phyloP scores from a whole-genome alignment of 2,113 vertebrate species.

The Pseudopipra pipra region DNA sequence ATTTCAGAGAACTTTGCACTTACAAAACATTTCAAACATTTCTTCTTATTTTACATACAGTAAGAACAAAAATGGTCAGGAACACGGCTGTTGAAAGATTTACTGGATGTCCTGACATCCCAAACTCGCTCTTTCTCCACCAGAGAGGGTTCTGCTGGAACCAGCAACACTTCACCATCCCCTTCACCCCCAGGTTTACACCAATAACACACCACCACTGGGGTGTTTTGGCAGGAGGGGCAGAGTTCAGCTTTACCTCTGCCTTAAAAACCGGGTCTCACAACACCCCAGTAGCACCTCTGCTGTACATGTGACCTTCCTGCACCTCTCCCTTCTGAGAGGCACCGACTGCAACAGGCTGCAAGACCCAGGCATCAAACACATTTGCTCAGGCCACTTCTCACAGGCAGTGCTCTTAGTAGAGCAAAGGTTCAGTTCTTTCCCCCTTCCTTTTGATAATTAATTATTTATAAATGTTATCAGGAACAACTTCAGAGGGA shows the following conservation, averaged over 20 bases:
- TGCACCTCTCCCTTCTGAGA: background rate
- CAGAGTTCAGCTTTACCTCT: background rate
- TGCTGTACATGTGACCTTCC: fast-evolving
- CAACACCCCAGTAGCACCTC: background rate
- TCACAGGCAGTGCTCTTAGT: background rate
- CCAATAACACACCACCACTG: background rate
- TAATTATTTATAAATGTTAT: background rate
- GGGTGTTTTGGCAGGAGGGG: background rate
- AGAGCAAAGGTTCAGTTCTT: background rate
- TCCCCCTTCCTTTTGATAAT: background rate
- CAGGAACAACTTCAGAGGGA: background rate
- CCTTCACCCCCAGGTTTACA: background rate
- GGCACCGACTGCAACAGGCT: fast-evolving
- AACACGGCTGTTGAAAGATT: background rate
- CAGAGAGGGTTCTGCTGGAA: background rate
- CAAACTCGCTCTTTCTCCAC: background rate
- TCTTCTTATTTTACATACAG: background rate
- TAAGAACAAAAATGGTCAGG: background rate
- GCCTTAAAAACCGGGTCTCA: background rate
- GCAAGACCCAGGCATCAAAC: background rate
- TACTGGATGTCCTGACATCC: background rate
- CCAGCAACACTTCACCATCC: background rate
- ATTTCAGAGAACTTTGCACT: background rate
- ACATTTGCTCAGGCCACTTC: background rate
- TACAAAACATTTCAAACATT: background rate